phyloP scores from a whole-genome alignment of 2,888 invertebrate genomes.

The Perizoma affinitatum region DNA sequence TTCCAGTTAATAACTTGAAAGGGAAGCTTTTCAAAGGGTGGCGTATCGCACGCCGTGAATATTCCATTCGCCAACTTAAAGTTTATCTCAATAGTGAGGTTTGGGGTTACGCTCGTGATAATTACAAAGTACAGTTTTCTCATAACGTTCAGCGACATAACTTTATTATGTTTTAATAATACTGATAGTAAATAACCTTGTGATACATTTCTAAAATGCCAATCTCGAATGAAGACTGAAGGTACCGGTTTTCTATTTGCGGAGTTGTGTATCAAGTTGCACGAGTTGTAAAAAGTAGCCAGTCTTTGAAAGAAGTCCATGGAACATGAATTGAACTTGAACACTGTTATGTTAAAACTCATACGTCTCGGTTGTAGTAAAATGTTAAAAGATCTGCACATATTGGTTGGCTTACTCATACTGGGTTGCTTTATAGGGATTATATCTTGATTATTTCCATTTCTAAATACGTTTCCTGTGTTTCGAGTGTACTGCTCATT shows the following conservation, averaged over 20 bases:
- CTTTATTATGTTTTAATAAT: slow-evolving; percentile 42
- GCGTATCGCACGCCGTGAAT: slow-evolving; percentile 27
- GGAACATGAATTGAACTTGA: slow-evolving; percentile 34
- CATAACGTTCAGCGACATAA: slow-evolving; percentile 44
- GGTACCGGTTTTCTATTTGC: slow-evolving; percentile 27
- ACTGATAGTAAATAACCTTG: slow-evolving; percentile 48
- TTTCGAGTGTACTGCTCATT: slow-evolving; percentile 10
- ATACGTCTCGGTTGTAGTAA: slow-evolving; percentile 17
- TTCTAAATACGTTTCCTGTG: not conserved
- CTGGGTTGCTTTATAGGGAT: slow-evolving; percentile 9
- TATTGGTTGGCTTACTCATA: not conserved
- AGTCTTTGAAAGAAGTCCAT: slow-evolving; percentile 29
- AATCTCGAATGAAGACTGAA: slow-evolving; percentile 35
- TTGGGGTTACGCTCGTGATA: slow-evolving; percentile 38
- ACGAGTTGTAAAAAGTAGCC: slow-evolving; percentile 20
- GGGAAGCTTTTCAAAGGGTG: slow-evolving; percentile 27
- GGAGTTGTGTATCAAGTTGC: slow-evolving; percentile 6
- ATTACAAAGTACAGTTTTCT: slow-evolving; percentile 50
- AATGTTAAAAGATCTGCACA: slow-evolving; percentile 25
- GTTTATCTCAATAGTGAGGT: slow-evolving; percentile 41
- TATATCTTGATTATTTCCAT: not conserved
- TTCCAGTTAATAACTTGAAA: slow-evolving; percentile 37
- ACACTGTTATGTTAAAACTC: slow-evolving; percentile 32
- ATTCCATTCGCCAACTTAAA: slow-evolving; percentile 38
- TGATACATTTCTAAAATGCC: slow-evolving; percentile 47